These are phyloP conservation scores for Amphibalanus amphitrite DNA, from an alignment of 1,140 invertebrate species.

Conservation along the genomic window DNA sequence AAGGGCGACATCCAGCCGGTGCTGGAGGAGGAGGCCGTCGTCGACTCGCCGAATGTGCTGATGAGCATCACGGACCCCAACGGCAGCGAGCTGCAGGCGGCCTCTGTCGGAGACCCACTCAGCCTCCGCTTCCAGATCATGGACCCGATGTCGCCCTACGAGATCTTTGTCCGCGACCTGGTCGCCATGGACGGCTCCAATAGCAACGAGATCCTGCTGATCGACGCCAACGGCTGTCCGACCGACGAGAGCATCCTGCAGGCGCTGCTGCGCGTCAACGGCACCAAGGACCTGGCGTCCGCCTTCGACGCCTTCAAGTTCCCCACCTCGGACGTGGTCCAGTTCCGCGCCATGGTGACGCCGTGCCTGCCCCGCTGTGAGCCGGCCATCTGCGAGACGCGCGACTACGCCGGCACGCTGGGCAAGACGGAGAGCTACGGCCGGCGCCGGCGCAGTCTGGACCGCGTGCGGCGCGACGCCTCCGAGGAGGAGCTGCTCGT, in stretches of 20 bases:
- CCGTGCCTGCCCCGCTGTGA: slow-evolving; percentile 34
- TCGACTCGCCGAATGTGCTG: slow-evolving; percentile 33
- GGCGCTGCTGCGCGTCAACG: slow-evolving; percentile 23
- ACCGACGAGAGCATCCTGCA: slow-evolving; percentile 35
- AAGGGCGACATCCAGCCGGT: slow-evolving; percentile 21
- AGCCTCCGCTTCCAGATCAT: slow-evolving; percentile 33
- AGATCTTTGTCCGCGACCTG: slow-evolving; percentile 37
- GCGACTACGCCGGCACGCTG: slow-evolving; percentile 26
- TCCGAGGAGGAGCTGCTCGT: slow-evolving; percentile 59
- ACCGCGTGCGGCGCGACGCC: neutral
- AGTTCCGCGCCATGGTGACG: slow-evolving; percentile 36
- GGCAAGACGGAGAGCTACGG: slow-evolving; percentile 28
- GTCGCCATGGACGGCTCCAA: slow-evolving; percentile 35
- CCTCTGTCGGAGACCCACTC: slow-evolving; percentile 32
- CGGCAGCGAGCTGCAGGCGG: slow-evolving; percentile 30
- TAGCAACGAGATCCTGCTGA: slow-evolving; percentile 32
- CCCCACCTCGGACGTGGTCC: slow-evolving; percentile 35
- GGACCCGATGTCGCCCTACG: slow-evolving; percentile 32
- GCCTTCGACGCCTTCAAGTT: slow-evolving; percentile 39
- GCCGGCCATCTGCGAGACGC: slow-evolving; percentile 29
- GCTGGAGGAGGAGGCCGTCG: slow-evolving; percentile 29
- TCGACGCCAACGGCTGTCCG: slow-evolving; percentile 33
- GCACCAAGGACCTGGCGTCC: slow-evolving; percentile 28
- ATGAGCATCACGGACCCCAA: slow-evolving; percentile 33
- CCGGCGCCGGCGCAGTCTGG: slow-evolving; percentile 21